Conservation (phyloP, 1,140 invertebrate genomes). For the Calephelis virginiensis region DNA sequence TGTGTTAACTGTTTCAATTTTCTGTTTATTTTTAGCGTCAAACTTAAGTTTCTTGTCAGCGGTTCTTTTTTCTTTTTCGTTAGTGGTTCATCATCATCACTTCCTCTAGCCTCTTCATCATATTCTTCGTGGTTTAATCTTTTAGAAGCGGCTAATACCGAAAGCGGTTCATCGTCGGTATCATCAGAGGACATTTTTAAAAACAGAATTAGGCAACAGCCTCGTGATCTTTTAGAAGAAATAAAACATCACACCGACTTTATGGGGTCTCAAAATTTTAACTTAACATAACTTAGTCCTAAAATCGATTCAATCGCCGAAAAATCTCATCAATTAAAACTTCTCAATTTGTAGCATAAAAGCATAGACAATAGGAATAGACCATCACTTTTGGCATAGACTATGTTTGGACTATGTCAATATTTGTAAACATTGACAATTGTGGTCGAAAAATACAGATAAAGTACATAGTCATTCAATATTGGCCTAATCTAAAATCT, state of each 20-base stretch:
- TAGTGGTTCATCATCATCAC: slow-evolving; percentile 15
- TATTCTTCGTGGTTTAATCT: slow-evolving; percentile 40
- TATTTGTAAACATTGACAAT: too few species aligned
- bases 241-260: not conserved
- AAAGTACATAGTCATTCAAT: not conserved
- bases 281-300: too few species aligned
- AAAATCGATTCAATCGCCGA: too few species aligned
- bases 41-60: slow-evolving; percentile 38
- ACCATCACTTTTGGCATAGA: too few species aligned
- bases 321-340: not conserved
- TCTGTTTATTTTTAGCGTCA: slow-evolving; percentile 49
- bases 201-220: not conserved
- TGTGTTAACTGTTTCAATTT: slow-evolving; percentile 37
- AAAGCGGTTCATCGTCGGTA: slow-evolving; percentile 71
- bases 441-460: too few species aligned
- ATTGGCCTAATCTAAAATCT: not conserved
- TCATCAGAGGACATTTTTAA: slow-evolving; percentile 61
- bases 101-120: slow-evolving; percentile 31
- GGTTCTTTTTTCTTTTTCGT: slow-evolving; percentile 42
- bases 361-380: too few species aligned
- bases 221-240: not conserved
- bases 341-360: not conserved
- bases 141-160: slow-evolving; percentile 62
- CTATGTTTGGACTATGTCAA: not conserved
- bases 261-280: too few species aligned